A percentile compares a stretch with the other conserved stretches of the same genome.
These are phyloP conservation scores for Scomberomorus guttatus DNA, from an alignment of 2,797 vertebrate genomes.

Conservation along the genomic window DNA sequence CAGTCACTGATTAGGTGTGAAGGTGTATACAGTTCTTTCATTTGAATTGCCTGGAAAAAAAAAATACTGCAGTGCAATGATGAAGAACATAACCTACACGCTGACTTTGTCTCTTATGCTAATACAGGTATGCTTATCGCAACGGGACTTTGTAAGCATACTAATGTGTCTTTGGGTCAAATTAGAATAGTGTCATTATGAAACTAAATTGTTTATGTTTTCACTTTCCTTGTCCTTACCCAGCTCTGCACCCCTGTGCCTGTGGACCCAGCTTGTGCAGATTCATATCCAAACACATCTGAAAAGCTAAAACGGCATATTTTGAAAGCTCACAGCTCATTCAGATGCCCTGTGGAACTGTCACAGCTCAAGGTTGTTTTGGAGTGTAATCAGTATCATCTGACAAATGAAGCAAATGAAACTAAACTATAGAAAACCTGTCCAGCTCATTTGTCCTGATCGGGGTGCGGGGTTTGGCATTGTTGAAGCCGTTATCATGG, in stretches of 20 bases:
- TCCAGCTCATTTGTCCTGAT: constrained; percentile 53
- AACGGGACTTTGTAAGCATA: constrained; percentile 9
- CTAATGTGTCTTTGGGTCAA: constrained; percentile 38
- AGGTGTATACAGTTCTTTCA: background rate
- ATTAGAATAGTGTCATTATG: constrained; percentile 26
- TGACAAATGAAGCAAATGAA: constrained; percentile 55
- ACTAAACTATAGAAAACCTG: constrained; percentile 50
- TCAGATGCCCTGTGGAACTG: constrained; percentile 39
- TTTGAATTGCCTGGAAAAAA: background rate
- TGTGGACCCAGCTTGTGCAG: constrained; percentile 37
- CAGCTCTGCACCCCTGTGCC: constrained; percentile 32
- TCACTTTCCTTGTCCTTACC: constrained; percentile 41
- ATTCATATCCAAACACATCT: constrained; percentile 44
- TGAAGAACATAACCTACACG: constrained; percentile 11
- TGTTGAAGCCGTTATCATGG: constrained; percentile 65
- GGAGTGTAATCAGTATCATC: constrained; percentile 54
- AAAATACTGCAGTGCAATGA: background rate
- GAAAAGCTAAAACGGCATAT: constrained; percentile 28
- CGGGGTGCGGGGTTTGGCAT: constrained; percentile 36
- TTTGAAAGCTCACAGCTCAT: constrained; percentile 43
- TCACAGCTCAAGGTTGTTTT: constrained; percentile 70
- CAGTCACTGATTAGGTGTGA: background rate
- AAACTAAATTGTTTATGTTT: constrained; percentile 26
- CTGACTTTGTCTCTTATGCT: constrained; percentile 21
- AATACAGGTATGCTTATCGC: constrained; percentile 43